These are phyloP conservation scores for Bradypodion pumilum DNA, from an alignment of 2,797 vertebrate genomes.

Conservation along the genomic window DNA sequence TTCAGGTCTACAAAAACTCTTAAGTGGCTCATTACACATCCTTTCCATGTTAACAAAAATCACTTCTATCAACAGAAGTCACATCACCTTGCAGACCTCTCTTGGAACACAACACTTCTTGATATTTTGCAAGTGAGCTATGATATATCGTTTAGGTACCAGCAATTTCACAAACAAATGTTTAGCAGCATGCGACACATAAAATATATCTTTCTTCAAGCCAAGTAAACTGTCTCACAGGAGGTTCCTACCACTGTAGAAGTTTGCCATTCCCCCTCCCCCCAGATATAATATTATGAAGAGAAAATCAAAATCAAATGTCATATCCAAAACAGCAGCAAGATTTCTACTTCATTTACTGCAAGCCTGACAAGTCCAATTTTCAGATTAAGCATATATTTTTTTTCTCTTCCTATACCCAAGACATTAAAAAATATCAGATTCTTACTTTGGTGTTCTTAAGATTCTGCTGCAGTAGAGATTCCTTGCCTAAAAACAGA, in stretches of 20 bases:
- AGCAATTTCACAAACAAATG: not conserved
- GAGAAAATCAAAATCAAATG: not conserved
- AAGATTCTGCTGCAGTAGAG: conserved; percentile 59
- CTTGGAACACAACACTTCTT: not conserved
- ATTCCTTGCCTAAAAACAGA: conserved; percentile 65
- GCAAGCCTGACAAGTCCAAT: not conserved
- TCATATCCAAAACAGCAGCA: not conserved
- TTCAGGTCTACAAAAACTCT: not conserved
- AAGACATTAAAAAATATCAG: not conserved
- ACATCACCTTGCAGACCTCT: not conserved
- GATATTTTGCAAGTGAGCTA: not conserved
- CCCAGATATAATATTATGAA: not conserved
- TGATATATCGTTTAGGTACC: not conserved
- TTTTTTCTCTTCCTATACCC: not conserved
- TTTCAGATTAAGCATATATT: not conserved
- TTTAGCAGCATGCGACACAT: not conserved
- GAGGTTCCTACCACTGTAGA: conserved; percentile 34
- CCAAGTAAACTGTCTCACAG: conserved; percentile 23
- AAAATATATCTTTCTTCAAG: conserved; percentile 9
- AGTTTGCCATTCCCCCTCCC: not conserved
- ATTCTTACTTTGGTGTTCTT: conserved; percentile 72
- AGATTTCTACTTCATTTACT: conserved; percentile 9
- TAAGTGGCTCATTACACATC: not conserved
- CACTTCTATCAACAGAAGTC: not conserved
- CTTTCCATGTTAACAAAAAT: not conserved